Percentiles rank a stretch among this genome's conserved stretches.
phyloP scores from a whole-genome alignment of 2,797 vertebrate species.

The Poeciliopsis turneri region DNA sequence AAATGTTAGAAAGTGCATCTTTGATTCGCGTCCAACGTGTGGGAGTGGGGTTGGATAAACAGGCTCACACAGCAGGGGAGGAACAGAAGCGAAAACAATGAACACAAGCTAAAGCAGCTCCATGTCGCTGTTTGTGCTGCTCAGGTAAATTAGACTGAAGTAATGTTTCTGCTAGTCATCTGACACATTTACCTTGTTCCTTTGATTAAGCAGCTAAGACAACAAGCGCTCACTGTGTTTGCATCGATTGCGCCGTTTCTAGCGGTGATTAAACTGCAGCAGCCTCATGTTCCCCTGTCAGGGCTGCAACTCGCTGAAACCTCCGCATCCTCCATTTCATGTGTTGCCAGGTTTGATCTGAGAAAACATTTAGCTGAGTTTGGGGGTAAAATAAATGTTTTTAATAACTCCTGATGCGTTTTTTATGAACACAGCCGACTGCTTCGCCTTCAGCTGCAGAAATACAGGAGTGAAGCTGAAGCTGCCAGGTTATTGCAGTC shows the following conservation, averaged over 20 bases:
- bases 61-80: constrained; percentile 1
- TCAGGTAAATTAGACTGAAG: constrained; percentile 17
- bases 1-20: constrained; percentile 26
- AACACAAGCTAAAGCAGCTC: constrained; percentile 18
- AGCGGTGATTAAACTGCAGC: constrained; percentile 19
- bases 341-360: background rate
- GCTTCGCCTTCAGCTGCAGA: background rate
- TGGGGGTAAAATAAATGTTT: background rate
- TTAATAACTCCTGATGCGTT: background rate
- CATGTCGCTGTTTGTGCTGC: constrained; percentile 11
- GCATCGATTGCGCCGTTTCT: constrained; percentile 16
- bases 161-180: constrained; percentile 14
- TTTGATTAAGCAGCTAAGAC: constrained; percentile 30
- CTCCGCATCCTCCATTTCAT: background rate
- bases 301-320: background rate
- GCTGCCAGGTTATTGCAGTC: background rate
- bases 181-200: constrained; percentile 11
- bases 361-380: background rate
- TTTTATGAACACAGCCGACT: constrained; percentile 2
- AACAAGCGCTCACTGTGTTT: constrained; percentile 18
- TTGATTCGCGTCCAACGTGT: constrained; percentile 33
- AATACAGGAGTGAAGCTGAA: background rate
- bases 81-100: constrained; percentile 8
- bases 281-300: background rate
- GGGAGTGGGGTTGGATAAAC: constrained; percentile 38